A percentile compares a stretch with the other conserved stretches of the same genome.
These are phyloP conservation scores for Notarius lentiginosus DNA, from an alignment of 2,113 vertebrate species.

Conservation along the genomic window DNA sequence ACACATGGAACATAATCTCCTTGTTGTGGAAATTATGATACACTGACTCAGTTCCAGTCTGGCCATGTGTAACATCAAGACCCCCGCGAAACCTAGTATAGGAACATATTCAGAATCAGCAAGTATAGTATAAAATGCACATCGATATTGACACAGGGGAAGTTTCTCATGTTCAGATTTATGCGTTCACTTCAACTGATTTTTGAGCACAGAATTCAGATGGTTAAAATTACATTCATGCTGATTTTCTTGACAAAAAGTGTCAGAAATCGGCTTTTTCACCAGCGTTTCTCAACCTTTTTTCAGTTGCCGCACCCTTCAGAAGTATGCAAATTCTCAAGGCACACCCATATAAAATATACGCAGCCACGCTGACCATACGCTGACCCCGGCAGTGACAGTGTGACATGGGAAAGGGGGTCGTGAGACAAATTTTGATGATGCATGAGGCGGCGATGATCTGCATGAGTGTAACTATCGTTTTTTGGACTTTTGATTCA, in stretches of 20 bases:
- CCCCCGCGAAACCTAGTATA: slow-evolving; percentile 87
- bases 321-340: no score
- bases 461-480: no score
- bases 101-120: not conserved
- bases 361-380: no score
- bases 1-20: slow-evolving; percentile 98
- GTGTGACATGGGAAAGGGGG: no score
- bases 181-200: not conserved
- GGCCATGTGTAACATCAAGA: slow-evolving; percentile 91
- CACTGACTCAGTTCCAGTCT: slow-evolving; percentile 89
- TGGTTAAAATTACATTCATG: not conserved
- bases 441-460: no score
- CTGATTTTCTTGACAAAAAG: not conserved
- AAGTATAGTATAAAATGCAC: not conserved
- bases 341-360: no score
- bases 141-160: not conserved
- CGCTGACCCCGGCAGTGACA: no score
- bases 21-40: slow-evolving; percentile 92
- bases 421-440: no score
- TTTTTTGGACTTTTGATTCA: no score
- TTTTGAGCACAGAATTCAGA: not conserved
- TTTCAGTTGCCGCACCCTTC: no score
- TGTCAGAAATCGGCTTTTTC: not conserved
- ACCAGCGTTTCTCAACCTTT: not conserved
- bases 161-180: not conserved